Percentiles rank a stretch among this genome's conserved stretches.
Evolutionary conservation across 2,797 vertebrate species (phyloP).

Genomic region (Selene dorsalis): DNA sequence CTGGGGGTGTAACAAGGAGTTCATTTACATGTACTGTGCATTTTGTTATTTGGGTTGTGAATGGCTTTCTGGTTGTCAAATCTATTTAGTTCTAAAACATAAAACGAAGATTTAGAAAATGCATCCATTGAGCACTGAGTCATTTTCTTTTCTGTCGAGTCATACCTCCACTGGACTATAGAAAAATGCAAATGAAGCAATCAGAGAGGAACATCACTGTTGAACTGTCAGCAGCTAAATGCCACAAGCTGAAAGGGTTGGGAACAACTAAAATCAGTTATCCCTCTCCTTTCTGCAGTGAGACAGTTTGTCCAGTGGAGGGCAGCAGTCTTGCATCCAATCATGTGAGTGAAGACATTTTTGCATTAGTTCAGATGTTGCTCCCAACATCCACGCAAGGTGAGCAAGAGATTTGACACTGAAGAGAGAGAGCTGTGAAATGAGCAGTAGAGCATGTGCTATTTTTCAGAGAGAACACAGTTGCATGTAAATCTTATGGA

Average conservation of each 20-base stretch:
- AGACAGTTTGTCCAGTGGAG: conserved; percentile 55
- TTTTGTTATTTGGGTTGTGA: too few relatives aligned
- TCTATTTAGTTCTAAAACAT: too few relatives aligned
- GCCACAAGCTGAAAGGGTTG: not conserved
- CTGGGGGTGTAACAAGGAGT: not conserved
- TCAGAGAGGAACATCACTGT: not conserved
- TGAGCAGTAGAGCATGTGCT: conserved; percentile 10
- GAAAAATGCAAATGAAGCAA: not conserved
- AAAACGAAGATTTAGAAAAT: too few relatives aligned
- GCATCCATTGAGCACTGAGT: too few relatives aligned
- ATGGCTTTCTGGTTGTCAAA: too few relatives aligned
- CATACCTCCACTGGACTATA: not conserved
- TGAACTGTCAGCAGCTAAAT: not conserved
- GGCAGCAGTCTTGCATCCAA: conserved; percentile 64
- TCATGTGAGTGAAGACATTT: not conserved
- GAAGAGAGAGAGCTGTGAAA: conserved; percentile 36
- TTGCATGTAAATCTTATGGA: fast-evolving
- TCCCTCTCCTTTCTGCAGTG: conserved; percentile 46
- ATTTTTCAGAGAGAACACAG: conserved; percentile 19
- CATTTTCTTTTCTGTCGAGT: too few relatives aligned
- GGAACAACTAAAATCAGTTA: not conserved
- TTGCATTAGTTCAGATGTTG: conserved; percentile 10
- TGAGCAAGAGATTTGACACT: conserved; percentile 15
- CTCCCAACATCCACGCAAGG: conserved; percentile 24
- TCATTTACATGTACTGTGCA: too few relatives aligned